phyloP scores from a whole-genome alignment of 1,140 invertebrate species.

The Anastatus disparis region DNA sequence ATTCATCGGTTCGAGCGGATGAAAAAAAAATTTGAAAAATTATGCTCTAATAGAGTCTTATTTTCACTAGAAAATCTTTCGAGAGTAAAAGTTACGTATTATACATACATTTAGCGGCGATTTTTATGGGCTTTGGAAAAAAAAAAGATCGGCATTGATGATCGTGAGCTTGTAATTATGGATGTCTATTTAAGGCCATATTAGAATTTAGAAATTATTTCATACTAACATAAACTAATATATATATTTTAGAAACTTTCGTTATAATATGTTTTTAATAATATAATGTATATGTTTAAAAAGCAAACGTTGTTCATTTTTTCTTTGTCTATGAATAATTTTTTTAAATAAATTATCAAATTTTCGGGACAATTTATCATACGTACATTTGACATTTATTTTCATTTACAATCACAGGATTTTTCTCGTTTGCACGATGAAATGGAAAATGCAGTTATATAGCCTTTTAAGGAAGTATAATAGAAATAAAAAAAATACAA shows the following conservation, averaged over 20 bases:
- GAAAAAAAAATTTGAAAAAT: no score
- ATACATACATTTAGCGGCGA: background rate
- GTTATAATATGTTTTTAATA: conserved; percentile 14
- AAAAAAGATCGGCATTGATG: conserved; percentile 19
- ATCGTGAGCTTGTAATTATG: conserved; percentile 9
- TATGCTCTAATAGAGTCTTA: background rate
- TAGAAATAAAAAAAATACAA: no score
- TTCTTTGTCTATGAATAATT: no score
- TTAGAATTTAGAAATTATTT: conserved; percentile 25
- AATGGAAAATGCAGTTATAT: conserved; percentile 8
- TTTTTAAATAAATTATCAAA: no score
- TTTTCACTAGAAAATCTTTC: conserved; percentile 15
- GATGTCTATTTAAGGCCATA: background rate
- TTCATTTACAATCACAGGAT: no score
- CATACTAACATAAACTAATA: background rate
- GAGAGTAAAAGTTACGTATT: conserved; percentile 1
- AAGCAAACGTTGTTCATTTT: background rate
- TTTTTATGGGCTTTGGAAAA: conserved; percentile 14
- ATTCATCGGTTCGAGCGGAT: no score
- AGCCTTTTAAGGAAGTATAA: conserved; percentile 9
- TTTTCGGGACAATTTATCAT: no score
- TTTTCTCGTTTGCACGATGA: no score
- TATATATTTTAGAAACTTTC: background rate
- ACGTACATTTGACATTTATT: no score
- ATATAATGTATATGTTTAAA: background rate